Base-by-base conservation (phyloP, 2,888 invertebrate species). In the Barypeithes pellucidus region DNA sequence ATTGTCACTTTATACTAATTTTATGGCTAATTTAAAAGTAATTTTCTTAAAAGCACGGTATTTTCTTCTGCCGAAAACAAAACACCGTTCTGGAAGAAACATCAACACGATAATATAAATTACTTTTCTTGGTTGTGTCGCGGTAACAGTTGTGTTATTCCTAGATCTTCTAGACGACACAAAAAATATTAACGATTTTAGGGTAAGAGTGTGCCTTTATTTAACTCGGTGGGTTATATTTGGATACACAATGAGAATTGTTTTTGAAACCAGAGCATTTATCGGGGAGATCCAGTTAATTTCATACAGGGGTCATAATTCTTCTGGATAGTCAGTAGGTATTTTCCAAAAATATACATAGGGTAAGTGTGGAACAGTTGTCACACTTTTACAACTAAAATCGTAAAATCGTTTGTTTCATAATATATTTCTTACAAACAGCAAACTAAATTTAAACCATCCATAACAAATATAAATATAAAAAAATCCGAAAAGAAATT, bases 141-240 rank as follows among this genome's bases (percentile, higher is more conserved):
- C 75, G 78, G 80, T 79, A 79, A 79, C 80, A 77, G 80, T 80
- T 77, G 77, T 79, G 79, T 80, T 82, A 80, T 82, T 81, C 78
- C 80, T 78, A 79, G 78, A 76, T 77, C 76, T 73, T 73, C 75
- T 80, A 81, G 81, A 81, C 81, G 79, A 81, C 79, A 82, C 80
- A 81, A 79, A 79, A 80, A 77, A 78, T 78, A 79, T 79, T 78
- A 77, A 78, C 78, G 79, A 73, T 62, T 57, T 74, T 78, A 66
- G 79, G 81, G 80, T 78, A 77, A 69, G 72, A 57, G 39, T 45
- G 39, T 61, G 61, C 20, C 45, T 66, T 66, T 57, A 54, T 54
- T 54, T 66, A 65, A 47, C 45, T 45, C 22, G 52, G 12, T 50
- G 22, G 16, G 52, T 73, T 77, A 77, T 77, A 75, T 77, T 76